Conservation (phyloP, 2,113 vertebrate species). For the Nematolebias whitei region DNA sequence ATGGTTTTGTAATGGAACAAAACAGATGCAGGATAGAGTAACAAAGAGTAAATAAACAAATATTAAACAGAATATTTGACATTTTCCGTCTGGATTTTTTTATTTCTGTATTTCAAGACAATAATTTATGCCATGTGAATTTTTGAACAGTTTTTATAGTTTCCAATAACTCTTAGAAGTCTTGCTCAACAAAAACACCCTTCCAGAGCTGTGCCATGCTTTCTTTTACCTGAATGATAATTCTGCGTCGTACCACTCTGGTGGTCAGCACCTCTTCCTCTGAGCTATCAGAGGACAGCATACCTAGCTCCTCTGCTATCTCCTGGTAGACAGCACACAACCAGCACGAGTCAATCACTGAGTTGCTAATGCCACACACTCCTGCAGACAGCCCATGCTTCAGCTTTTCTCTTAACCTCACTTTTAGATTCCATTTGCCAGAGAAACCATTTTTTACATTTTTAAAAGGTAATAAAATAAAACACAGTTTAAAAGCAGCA, state of each 20-base stretch:
- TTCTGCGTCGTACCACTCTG: slow-evolving; percentile 92
- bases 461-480: slow-evolving; percentile 4
- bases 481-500: neutral
- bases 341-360: slow-evolving; percentile 58
- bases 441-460: neutral
- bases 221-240: slow-evolving; percentile 94
- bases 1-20: too few species aligned
- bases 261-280: slow-evolving; percentile 95
- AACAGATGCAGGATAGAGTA: neutral
- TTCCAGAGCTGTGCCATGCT: slow-evolving; percentile 3
- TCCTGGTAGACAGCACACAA: slow-evolving; percentile 87
- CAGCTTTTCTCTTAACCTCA: slow-evolving; percentile 52
- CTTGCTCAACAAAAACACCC: slow-evolving; percentile 2
- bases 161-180: neutral
- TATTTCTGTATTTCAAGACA: too few species aligned
- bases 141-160: neutral
- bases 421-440: neutral
- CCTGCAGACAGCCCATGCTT: slow-evolving; percentile 7
- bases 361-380: neutral
- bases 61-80: too few species aligned
- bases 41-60: neutral
- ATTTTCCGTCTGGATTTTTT: too few species aligned
- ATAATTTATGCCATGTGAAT: too few species aligned
- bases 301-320: slow-evolving; percentile 89
- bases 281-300: slow-evolving; percentile 90